These are phyloP conservation scores for Drosophila azteca DNA, from an alignment of 1,140 invertebrate species.

Conservation along the genomic window DNA sequence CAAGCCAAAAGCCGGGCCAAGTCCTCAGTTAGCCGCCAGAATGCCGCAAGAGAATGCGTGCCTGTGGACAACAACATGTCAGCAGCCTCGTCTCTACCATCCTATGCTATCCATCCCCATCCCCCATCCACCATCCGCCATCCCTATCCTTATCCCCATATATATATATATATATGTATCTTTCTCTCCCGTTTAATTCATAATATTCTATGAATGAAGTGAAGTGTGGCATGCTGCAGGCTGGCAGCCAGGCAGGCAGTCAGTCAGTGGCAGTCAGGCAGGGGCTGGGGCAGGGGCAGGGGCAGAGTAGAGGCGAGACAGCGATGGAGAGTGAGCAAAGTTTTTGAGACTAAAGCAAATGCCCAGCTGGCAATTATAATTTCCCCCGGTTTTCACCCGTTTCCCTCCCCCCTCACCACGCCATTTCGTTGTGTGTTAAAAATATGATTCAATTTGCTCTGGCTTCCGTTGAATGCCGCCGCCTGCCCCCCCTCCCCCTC, in stretches of 20 bases:
- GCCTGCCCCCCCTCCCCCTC: background rate
- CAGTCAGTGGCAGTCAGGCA: too few relatives aligned
- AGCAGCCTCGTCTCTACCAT: slow-evolving; percentile 64
- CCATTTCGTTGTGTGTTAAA: slow-evolving; percentile 69
- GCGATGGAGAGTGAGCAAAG: slow-evolving; percentile 12
- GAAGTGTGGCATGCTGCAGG: slow-evolving; percentile 38
- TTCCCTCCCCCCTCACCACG: too few relatives aligned
- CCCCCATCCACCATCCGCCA: background rate
- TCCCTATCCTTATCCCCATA: slow-evolving; percentile 4
- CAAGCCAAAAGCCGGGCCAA: slow-evolving; percentile 21
- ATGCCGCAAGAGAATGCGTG: slow-evolving; percentile 77
- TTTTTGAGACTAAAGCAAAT: slow-evolving; percentile 46
- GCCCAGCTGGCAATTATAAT: slow-evolving; percentile 79
- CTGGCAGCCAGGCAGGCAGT: slow-evolving; percentile 1
- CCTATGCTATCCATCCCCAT: too few relatives aligned
- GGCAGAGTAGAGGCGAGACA: background rate
- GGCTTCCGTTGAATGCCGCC: slow-evolving; percentile 19
- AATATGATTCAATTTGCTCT: slow-evolving; percentile 78
- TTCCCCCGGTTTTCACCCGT: slow-evolving; percentile 27
- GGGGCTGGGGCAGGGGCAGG: too few relatives aligned
- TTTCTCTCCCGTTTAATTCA: slow-evolving; percentile 48
- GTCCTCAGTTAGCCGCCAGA: slow-evolving; percentile 45
- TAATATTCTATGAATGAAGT: slow-evolving; percentile 70
- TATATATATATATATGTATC: background rate
- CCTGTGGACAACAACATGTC: slow-evolving; percentile 80